Evolutionary conservation across 2,797 vertebrate species (phyloP).

Genomic region (Enteromius treurensis): DNA sequence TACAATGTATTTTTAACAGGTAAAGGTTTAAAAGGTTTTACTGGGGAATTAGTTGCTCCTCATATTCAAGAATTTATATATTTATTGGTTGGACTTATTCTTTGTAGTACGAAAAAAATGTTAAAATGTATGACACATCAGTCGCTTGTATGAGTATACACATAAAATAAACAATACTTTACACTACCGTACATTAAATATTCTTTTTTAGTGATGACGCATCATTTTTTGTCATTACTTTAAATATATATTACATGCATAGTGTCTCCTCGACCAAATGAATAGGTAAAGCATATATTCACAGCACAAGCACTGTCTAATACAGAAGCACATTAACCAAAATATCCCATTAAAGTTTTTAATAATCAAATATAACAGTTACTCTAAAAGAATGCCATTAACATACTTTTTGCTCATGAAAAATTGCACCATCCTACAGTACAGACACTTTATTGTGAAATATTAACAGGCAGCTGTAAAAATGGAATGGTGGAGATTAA

Average conservation of each 20-base stretch:
- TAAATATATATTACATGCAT: not conserved
- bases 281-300: not conserved
- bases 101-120: not conserved
- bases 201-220: not conserved
- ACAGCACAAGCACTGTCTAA: not conserved
- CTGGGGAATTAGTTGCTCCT: not conserved
- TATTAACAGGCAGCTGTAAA: conserved; percentile 23
- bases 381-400: not conserved
- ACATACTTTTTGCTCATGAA: not conserved
- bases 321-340: not conserved
- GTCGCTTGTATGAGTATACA: not conserved
- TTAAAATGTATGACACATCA: not conserved
- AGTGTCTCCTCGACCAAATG: not conserved
- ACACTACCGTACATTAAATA: not conserved
- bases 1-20: not conserved
- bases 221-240: not conserved
- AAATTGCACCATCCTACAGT: not conserved
- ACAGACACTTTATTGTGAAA: conserved; percentile 16
- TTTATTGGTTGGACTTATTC: not conserved
- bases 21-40: not conserved
- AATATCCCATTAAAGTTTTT: not conserved
- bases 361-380: not conserved
- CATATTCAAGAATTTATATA: not conserved
- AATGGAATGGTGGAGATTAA: not conserved
- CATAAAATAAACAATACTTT: conserved; percentile 18